Evolutionary conservation across 2,888 invertebrate genomes (phyloP).

Genomic region (Drymonia ruficornis): DNA sequence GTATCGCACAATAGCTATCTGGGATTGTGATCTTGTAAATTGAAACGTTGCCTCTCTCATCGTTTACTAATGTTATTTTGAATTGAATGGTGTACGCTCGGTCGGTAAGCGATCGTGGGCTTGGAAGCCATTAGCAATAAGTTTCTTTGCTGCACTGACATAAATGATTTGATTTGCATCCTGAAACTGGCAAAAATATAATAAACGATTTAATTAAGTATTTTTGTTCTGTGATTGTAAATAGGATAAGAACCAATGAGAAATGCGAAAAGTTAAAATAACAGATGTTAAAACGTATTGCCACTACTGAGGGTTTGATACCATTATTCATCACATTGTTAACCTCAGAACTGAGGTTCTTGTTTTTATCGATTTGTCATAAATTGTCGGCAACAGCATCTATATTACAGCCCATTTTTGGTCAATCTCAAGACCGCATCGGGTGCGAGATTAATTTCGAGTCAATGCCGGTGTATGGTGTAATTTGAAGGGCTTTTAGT

Average conservation of each 20-base stretch:
- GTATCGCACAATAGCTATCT: conserved; percentile 74
- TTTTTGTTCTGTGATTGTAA: too few species aligned
- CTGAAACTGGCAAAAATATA: background rate
- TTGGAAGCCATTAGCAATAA: conserved; percentile 6
- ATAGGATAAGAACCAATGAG: too few species aligned
- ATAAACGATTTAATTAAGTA: too few species aligned
- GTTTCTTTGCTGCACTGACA: background rate
- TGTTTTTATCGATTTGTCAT: conserved; percentile 37
- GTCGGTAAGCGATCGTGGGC: conserved; percentile 17
- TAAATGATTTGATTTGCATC: conserved; percentile 3
- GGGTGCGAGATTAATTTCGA: conserved; percentile 74
- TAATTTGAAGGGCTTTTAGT: conserved; percentile 82
- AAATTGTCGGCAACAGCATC: conserved; percentile 23
- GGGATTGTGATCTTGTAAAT: conserved; percentile 74
- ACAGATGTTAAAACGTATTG: too few species aligned
- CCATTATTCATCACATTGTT: background rate
- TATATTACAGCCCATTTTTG: conserved; percentile 11
- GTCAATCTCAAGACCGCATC: conserved; percentile 55
- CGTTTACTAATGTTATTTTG: conserved; percentile 49
- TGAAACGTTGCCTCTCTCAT: conserved; percentile 76
- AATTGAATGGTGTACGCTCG: conserved; percentile 31
- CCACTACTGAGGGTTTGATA: too few species aligned
- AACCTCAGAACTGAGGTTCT: conserved; percentile 21
- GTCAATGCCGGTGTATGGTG: conserved; percentile 76
- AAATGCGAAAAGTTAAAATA: too few species aligned